Evolutionary conservation across 2,113 vertebrate species (phyloP).

Genomic region (Otus sunia): DNA sequence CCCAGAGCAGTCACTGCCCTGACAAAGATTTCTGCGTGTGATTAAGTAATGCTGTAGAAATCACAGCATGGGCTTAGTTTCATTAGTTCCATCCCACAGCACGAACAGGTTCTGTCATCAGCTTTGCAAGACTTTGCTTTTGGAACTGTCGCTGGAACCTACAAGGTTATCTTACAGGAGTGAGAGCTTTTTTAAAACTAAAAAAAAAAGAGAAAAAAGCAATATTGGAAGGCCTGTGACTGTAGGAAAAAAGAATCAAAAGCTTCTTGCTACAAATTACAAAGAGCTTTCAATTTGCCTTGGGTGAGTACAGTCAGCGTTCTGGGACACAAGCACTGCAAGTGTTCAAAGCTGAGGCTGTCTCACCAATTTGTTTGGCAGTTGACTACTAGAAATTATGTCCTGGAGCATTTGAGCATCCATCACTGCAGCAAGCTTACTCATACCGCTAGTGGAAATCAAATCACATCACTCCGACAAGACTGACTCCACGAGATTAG

Average conservation of each 20-base stretch:
- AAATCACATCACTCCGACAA: background rate
- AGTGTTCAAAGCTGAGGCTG: background rate
- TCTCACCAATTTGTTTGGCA: background rate
- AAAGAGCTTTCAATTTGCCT: background rate
- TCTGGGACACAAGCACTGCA: background rate
- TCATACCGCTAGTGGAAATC: background rate
- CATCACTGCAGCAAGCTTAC: background rate
- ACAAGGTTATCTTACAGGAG: background rate
- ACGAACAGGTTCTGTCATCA: rapidly evolving
- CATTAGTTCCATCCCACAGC: background rate
- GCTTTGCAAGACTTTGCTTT: background rate
- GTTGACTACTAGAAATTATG: background rate
- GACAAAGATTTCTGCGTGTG: background rate
- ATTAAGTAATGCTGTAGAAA: background rate
- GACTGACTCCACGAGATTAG: background rate
- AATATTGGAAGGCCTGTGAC: background rate
- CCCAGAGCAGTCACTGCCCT: rapidly evolving
- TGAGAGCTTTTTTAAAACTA: background rate
- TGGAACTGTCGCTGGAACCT: background rate
- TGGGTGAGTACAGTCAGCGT: background rate
- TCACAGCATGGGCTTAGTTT: rapidly evolving
- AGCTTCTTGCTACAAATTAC: background rate
- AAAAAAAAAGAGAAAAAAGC: no score
- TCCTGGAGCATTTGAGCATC: background rate
- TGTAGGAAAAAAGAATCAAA: background rate